phyloP scores from a whole-genome alignment of 2,113 vertebrate genomes.

The Orycteropus afer region DNA sequence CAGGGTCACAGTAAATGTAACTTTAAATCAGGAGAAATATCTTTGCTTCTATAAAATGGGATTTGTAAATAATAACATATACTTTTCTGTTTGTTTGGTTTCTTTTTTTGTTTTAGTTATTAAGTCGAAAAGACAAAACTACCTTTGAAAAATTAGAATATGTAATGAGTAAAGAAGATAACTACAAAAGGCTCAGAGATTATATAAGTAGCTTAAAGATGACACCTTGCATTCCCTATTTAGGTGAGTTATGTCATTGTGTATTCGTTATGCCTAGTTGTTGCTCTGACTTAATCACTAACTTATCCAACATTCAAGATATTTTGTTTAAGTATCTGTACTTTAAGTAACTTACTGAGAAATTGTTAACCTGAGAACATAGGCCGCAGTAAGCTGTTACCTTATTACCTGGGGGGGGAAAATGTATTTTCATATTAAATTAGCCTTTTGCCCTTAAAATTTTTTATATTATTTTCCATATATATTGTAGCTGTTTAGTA shows the following conservation, averaged over 20 bases:
- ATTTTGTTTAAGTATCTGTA: background rate
- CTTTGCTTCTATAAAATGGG: constrained; percentile 53
- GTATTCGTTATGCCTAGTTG: background rate
- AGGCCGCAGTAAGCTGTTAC: background rate
- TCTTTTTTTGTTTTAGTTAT: constrained; percentile 86
- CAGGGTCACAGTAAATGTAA: background rate
- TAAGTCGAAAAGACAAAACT: constrained; percentile 98
- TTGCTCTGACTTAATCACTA: constrained; percentile 46
- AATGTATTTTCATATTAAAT: constrained; percentile 54
- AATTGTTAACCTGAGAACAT: constrained; percentile 45
- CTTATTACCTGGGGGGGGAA: background rate
- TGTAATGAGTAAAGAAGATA: constrained; percentile 99
- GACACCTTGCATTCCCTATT: constrained; percentile 98
- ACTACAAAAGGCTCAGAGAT: constrained; percentile 98
- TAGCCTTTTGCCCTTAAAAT: constrained; percentile 22
- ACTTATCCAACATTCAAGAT: constrained; percentile 14
- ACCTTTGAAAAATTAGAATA: constrained; percentile 98
- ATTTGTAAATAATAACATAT: constrained; percentile 64
- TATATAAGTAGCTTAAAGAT: constrained; percentile 99
- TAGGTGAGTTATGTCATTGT: constrained; percentile 89
- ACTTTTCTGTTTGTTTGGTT: constrained; percentile 38
- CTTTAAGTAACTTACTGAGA: constrained; percentile 22
- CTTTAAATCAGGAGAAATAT: background rate
- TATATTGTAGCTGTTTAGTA: constrained; percentile 32
- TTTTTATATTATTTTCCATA: constrained; percentile 73